Evolutionary conservation across 2,888 invertebrate species (phyloP), one percentile per base, ranked within the genome.

Genomic region (Masnerella sp.): DNA sequence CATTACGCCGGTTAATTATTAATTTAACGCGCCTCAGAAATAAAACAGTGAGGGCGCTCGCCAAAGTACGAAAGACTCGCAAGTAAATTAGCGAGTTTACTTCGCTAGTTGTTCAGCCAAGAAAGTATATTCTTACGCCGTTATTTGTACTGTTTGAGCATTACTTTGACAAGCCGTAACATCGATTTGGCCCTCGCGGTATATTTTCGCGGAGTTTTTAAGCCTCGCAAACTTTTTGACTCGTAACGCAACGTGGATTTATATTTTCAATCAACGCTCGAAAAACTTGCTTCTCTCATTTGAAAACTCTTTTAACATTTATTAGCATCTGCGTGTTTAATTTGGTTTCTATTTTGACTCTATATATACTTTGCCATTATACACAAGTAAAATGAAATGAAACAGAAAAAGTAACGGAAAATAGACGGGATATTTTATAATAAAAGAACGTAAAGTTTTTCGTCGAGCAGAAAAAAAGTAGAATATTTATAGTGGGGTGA

Each of bases 1-100:
- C 62, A 51, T 62, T 62, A 62, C 49, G 25, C 43, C 22, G 40
- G 42, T 62, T 62, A 62, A 62, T 62, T 62, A 62, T 51, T 62
- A 62, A 62, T 62, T 52, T 62, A 51, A 62, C 34, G 61, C 28
- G 32, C 49, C 32, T 30, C 30, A 38, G 49, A 62, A 62, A 62
- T 36, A 62, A 62, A 62, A 62, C 32, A 28, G 49, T 5, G 32
- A 20, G 40, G 20, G 40, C 61, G 51, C 30, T 30, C 40, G 40
- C 40, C 40, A 40, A 54, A 58, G 43, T 58, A 22, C 58, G 34
- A 47, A 59, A 34, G 45, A 47, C 59, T 59, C 47, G 59, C 8
- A 59, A 62, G 51, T 62, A 49, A 51, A 62, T 62, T 62, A 62
- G 49, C 22, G 51, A 62, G 49, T n/a, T 49, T 51, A 40, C 62